Evolutionary conservation across 2,797 vertebrate species (phyloP), one percentile per base, ranked within the genome.

Genomic region (Scolopax bukidnonensis): DNA sequence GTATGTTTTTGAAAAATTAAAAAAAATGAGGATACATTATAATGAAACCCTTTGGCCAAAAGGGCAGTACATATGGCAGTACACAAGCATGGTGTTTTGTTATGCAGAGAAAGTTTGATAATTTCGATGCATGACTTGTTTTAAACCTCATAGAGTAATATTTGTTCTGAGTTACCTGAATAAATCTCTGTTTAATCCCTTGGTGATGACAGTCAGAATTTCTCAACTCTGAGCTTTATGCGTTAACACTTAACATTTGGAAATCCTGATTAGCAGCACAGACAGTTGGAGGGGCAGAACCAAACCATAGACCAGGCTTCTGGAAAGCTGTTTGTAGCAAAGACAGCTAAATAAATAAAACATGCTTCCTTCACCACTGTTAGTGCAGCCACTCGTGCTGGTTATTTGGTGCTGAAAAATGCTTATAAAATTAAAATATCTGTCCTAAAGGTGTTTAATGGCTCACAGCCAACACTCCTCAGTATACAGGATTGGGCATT

Each of bases 101-200:
- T 60, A 38, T 36, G 57, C 87, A 48, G 63, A 36, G 18, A 25
- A 86, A 67, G 65, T 8, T 67, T 3, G 4, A 19, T 84, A 47
- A 94, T 95, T 90, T 14, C 59, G 82, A 91, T 91, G 70, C 87
- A 84, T 2, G 32, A 59, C 63, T 94, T 87, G 92, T 90, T 93
- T 92, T 48, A 94, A 53, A 77, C 56, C 70, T 81, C 70, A 30
- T 9, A 33, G 60, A 43, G 51, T 30, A 53, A 73, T 89, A 81
- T 87, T 96, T 95, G 77, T 68, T 89, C 77, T 27, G 16, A 91
- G 80, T 90, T 91, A 96, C 93, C 94, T 90, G 89, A 74, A 79
- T 95, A 91, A 95, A 97, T 86, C 81, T 89, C 79, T 84, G 53
- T 67, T 73, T 90, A 95, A 96, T 95, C 91, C 87, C 87, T 70